Base-by-base conservation (phyloP, 1,140 invertebrate species). In the Probaryconus sp. region DNA sequence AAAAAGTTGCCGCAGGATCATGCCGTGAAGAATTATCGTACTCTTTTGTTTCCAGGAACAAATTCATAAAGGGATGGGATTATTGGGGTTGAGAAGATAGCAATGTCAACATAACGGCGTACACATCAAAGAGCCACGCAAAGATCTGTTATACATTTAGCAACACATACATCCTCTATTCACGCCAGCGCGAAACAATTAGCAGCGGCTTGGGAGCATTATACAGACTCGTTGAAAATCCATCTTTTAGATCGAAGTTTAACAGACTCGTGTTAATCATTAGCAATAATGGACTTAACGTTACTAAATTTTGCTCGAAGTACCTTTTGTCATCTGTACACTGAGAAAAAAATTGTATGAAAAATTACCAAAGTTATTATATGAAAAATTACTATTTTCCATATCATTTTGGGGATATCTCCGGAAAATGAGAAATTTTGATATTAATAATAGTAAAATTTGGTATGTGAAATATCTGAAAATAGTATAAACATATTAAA, bases 11-110 rank as follows among this genome's bases (percentile, higher is more conserved):
- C 10, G 16, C 5, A 24, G 21, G 45, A 64, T 45, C 61, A 53
- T 65, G 48, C 40, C 31, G 10, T 47, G 61, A 65, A 65, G 61
- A 64, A 55, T 55, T 30, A 45, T 5, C 21, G 21, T 35, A 20
- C 17, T 24, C n/a, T 30, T n/a, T 47, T 18, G 14, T 42, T 31
- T 47, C 9, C 11, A 9, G 30, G n/a, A 2, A 38, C 11, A 24
- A 35, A 13, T 11, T 35, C 3, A 35, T 18, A 45, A 35, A 5
- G 3, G 20, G 20, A 43, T 9, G 10, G 31, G 11, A 7, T n/a
- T n/a, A 16, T 9, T 9, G 24, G 3, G 7, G 5, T 0, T 20
- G 11, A n/a, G 18, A 17, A 40, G 6, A 18, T 18, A 64, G 40
- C 20, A 16, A 55, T 67, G 58, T 58, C 58, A 71, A 43, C 16